These are phyloP conservation scores for Pilophorus perplexus DNA, from an alignment of 2,888 invertebrate species.

Conservation along the genomic window DNA sequence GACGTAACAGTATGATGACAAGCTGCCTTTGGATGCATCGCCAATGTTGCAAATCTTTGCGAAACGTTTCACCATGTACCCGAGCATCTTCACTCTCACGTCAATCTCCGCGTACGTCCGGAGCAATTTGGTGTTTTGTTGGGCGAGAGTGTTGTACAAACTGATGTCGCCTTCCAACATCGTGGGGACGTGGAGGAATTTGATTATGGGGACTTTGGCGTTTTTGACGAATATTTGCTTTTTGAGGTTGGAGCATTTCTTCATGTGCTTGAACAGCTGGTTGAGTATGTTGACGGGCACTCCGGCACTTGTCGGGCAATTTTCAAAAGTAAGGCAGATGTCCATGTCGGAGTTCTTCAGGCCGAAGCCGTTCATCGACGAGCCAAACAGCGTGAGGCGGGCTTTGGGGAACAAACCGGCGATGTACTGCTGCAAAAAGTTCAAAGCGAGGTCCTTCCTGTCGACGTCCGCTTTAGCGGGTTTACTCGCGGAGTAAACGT, in stretches of 20 bases:
- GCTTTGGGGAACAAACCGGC: conserved; percentile 52
- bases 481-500: neutral
- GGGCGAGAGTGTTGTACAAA: conserved; percentile 59
- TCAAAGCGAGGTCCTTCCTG: conserved; percentile 50
- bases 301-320: conserved; percentile 52
- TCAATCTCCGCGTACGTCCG: conserved; percentile 57
- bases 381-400: conserved; percentile 58
- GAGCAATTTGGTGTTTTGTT: conserved; percentile 58
- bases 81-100: conserved; percentile 53
- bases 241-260: conserved; percentile 51
- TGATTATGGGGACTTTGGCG: conserved; percentile 63
- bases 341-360: conserved; percentile 59
- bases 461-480: conserved; percentile 47
- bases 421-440: conserved; percentile 52
- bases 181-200: conserved; percentile 54
- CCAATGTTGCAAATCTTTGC: conserved; percentile 60
- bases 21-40: conserved; percentile 60
- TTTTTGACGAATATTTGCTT: conserved; percentile 56
- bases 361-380: conserved; percentile 61
- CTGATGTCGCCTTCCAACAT: conserved; percentile 60
- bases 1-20: conserved; percentile 62
- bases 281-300: conserved; percentile 49
- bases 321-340: conserved; percentile 58
- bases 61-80: conserved; percentile 56
- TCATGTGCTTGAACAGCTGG: conserved; percentile 52